Evolutionary conservation across 2,888 invertebrate genomes (phyloP).

Genomic region (Mantis religiosa): DNA sequence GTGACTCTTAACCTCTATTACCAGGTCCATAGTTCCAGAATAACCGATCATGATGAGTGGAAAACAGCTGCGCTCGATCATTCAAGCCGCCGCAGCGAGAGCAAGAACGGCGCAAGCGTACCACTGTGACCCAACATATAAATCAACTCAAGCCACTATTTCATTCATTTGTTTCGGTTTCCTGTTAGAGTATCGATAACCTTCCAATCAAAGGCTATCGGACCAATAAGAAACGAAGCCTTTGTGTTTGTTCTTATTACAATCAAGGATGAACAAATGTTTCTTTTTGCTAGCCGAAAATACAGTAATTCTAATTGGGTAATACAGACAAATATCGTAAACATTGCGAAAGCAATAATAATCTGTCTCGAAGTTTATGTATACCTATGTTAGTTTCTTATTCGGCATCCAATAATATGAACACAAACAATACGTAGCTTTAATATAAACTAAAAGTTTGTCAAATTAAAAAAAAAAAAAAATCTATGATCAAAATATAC

Average conservation of each 20-base stretch:
- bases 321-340: no score
- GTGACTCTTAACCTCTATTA: background rate
- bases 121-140: no score
- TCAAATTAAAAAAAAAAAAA: no score
- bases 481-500: no score
- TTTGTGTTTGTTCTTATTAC: background rate
- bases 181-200: background rate
- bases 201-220: slow-evolving; percentile 4
- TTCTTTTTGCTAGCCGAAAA: no score
- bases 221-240: background rate
- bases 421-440: no score
- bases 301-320: no score
- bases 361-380: no score
- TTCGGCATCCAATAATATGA: no score
- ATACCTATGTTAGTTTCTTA: no score
- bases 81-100: background rate
- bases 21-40: background rate
- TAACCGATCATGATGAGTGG: background rate
- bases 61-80: background rate
- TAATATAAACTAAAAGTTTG: no score
- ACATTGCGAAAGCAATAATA: no score
- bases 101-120: background rate
- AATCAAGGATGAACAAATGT: background rate
- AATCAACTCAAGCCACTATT: background rate
- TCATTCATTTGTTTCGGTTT: background rate